A percentile compares a stretch with the other conserved stretches of the same genome.
phyloP scores from a whole-genome alignment of 1,140 invertebrate species.

The Leguminivora glycinivorella region DNA sequence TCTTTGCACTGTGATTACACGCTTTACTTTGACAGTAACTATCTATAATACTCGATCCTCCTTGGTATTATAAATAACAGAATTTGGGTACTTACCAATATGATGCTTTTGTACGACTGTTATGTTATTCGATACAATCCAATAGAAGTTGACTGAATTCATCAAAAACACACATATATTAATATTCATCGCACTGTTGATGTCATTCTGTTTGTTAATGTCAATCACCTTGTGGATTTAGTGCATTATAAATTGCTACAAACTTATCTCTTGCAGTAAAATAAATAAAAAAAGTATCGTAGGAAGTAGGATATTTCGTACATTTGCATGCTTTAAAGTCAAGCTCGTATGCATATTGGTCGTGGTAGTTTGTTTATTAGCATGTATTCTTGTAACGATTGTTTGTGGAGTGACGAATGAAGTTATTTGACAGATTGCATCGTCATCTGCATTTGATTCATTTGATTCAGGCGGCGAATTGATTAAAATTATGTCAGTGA shows the following conservation, averaged over 20 bases:
- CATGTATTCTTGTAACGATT: slow-evolving; percentile 17
- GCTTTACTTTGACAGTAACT: too few species aligned
- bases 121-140: too few species aligned
- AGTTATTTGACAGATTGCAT: slow-evolving; percentile 24
- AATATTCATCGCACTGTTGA: neutral
- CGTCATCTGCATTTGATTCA: slow-evolving; percentile 13
- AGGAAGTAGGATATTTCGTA: neutral
- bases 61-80: too few species aligned
- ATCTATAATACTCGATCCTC: too few species aligned
- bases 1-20: too few species aligned
- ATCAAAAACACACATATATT: neutral
- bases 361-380: neutral
- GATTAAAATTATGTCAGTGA: neutral
- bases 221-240: slow-evolving; percentile 28
- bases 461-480: slow-evolving; percentile 1
- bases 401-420: slow-evolving; percentile 7
- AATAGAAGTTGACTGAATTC: neutral
- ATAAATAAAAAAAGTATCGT: neutral
- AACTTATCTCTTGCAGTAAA: neutral
- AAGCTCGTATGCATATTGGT: neutral
- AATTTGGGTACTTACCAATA: too few species aligned
- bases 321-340: neutral
- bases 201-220: slow-evolving; percentile 16
- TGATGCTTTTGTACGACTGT: too few species aligned
- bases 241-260: slow-evolving; percentile 2